phyloP scores from a whole-genome alignment of 2,113 vertebrate genomes.

The Prionailurus bengalensis region DNA sequence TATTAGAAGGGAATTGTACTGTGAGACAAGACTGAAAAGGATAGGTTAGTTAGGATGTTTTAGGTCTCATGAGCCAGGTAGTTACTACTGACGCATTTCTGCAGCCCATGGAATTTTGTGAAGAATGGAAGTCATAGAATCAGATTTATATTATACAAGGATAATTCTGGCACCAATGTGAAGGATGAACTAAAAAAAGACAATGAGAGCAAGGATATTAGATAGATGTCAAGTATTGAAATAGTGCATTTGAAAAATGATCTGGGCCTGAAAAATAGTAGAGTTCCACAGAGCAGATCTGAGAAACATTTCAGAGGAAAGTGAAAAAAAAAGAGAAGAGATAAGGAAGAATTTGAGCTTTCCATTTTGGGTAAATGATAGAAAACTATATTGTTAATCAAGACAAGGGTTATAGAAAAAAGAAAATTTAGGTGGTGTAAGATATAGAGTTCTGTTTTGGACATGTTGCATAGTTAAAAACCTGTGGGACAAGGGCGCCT shows the following conservation, averaged over 20 bases:
- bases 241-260: slow-evolving; percentile 15
- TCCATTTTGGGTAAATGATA: background rate
- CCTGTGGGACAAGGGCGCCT: background rate
- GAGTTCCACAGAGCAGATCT: background rate
- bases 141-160: background rate
- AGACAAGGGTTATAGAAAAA: background rate
- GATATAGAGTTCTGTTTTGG: background rate
- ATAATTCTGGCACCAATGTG: slow-evolving; percentile 1
- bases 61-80: background rate
- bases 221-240: background rate
- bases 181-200: background rate
- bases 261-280: background rate
- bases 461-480: background rate
- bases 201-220: background rate
- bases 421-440: background rate
- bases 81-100: background rate
- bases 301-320: background rate
- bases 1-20: background rate
- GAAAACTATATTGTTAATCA: background rate
- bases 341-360: background rate
- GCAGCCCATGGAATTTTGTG: background rate
- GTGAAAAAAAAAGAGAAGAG: background rate
- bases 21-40: background rate
- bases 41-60: background rate
- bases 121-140: background rate